Evolutionary conservation across 1,140 invertebrate genomes (phyloP), one percentile per base, ranked within the genome.

Genomic region (Arion vulgaris): DNA sequence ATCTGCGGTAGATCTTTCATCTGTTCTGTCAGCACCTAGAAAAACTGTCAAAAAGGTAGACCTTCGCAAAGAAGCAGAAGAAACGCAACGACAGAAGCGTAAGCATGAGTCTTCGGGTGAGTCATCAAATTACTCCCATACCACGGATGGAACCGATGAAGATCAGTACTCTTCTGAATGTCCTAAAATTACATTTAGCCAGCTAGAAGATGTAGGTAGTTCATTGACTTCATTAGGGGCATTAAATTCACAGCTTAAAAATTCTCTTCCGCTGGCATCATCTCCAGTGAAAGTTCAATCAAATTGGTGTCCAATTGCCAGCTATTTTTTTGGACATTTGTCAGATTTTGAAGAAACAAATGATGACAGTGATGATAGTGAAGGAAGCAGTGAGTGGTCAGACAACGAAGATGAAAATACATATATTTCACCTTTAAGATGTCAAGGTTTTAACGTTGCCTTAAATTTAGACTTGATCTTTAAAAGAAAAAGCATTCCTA

Each of bases 51-150:
- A 74, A 74, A 74, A 74, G 72, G 72, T n/a, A 38, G 72, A 15
- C 72, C 72, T 39, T 74, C 72, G 26, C 72, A 39, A 74, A 74
- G n/a, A 74, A 74, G n/a, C 72, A 45, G n/a, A 74, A 28, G 28
- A 74, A 74, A 74, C 34, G 72, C 38, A 45, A 34, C 38, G 72
- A 28, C 9, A 74, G 41, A 74, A 74, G 41, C 38, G 28, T 9
- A 74, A 74, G 45, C 38, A 15, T n/a, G 5, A n/a, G 4, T n/a
- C 57, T 19, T 15, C 5, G 13, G 11, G 4, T n/a, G 11, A 5
- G 26, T 5, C 26, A n/a, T 13, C 13, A 19, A n/a, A 62, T 15
- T 23, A 15, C 5, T 62, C 26, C 13, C 5, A 7, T 15, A 5
- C 57, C 26, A 15, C 57, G 5, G 5, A 62, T 19, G 57, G 5